Conservation (phyloP, 2,888 invertebrate species). For the Yponomeuta sedellus region DNA sequence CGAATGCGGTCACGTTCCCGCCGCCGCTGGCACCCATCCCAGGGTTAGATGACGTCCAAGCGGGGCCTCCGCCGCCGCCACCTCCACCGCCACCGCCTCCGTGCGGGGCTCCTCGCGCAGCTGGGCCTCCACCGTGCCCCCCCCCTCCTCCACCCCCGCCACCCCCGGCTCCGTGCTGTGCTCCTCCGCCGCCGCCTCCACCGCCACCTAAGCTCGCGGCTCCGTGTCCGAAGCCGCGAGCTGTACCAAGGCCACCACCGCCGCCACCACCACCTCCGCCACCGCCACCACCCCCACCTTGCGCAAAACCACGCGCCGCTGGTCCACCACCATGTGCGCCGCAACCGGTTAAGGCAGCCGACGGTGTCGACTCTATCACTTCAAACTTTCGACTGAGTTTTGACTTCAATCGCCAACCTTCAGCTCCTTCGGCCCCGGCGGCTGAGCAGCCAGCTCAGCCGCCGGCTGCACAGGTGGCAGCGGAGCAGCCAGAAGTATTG, state of each 20-base stretch:
- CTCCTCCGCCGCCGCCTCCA: slow-evolving; percentile 30
- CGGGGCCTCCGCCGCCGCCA: slow-evolving; percentile 26
- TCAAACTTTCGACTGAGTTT: slow-evolving; percentile 62
- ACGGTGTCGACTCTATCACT: slow-evolving; percentile 53
- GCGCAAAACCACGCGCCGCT: slow-evolving; percentile 51
- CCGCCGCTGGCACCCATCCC: slow-evolving; percentile 64
- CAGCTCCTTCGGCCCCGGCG: slow-evolving; percentile 31
- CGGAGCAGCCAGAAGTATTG: too few relatives aligned
- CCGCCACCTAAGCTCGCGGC: slow-evolving; percentile 35
- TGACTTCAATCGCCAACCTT: slow-evolving; percentile 55
- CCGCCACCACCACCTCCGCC: slow-evolving; percentile 33
- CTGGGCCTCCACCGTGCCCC: slow-evolving; percentile 39
- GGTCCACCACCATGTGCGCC: slow-evolving; percentile 45
- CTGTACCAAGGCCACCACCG: slow-evolving; percentile 23
- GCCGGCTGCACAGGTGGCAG: slow-evolving; percentile 24
- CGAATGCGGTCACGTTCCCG: slow-evolving; percentile 53
- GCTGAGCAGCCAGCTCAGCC: slow-evolving; percentile 32
- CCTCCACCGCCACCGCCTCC: slow-evolving; percentile 30
- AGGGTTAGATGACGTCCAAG: slow-evolving; percentile 51
- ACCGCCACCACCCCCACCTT: slow-evolving; percentile 47
- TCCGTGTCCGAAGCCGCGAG: slow-evolving; percentile 22
- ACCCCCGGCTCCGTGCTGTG: slow-evolving; percentile 22
- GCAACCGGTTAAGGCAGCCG: slow-evolving; percentile 41
- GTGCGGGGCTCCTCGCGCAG: slow-evolving; percentile 17
- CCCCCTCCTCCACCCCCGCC: slow-evolving; percentile 26